phyloP scores from a whole-genome alignment of 2,113 vertebrate species.

The Phrynosoma platyrhinos region DNA sequence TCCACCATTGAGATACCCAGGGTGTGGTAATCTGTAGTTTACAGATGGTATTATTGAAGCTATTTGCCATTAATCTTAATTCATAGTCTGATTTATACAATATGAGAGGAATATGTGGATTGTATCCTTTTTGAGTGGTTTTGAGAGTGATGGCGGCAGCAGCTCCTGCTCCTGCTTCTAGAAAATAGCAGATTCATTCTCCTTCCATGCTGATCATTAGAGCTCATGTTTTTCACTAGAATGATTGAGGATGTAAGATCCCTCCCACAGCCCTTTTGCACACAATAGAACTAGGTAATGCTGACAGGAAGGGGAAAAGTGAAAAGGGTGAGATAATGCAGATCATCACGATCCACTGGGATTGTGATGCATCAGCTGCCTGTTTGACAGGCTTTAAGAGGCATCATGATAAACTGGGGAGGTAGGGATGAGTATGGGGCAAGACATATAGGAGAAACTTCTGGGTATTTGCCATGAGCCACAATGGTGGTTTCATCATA shows the following conservation, averaged over 20 bases:
- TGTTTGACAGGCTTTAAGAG: background rate
- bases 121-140: background rate
- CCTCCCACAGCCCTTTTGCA: slow-evolving; percentile 1
- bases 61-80: background rate
- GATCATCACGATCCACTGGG: background rate
- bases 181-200: background rate
- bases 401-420: background rate
- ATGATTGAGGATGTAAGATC: background rate
- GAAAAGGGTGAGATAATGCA: background rate
- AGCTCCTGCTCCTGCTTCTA: background rate
- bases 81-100: background rate
- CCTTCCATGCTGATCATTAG: background rate
- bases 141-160: background rate
- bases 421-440: background rate
- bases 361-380: background rate
- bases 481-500: too few species aligned
- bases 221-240: background rate
- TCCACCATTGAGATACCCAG: too few species aligned
- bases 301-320: background rate
- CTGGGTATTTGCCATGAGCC: background rate
- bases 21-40: too few species aligned
- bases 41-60: background rate
- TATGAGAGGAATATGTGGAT: background rate
- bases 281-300: background rate
- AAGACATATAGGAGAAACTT: background rate